A percentile compares a stretch with the other conserved stretches of the same genome.
These are phyloP conservation scores for Conopomorpha cramerella DNA, from an alignment of 1,140 invertebrate genomes.

Conservation along the genomic window DNA sequence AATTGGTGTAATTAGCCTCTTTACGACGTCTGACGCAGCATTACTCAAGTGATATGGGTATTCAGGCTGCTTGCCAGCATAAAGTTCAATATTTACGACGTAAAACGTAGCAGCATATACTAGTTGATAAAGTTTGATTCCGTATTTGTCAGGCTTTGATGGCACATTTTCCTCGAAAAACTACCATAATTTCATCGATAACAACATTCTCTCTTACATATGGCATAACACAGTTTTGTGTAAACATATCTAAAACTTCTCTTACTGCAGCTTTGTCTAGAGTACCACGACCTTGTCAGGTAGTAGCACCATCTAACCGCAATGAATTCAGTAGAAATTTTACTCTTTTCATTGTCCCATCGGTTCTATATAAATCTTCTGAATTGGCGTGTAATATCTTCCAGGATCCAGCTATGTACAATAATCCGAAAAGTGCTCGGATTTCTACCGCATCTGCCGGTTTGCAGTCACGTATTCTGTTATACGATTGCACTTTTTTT, in stretches of 20 bases:
- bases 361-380: conserved; percentile 1
- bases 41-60: conserved; percentile 16
- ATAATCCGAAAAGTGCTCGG: conserved; percentile 8
- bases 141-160: conserved; percentile 45
- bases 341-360: conserved; percentile 3
- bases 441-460: conserved; percentile 12
- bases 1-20: conserved; percentile 25
- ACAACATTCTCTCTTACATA: conserved; percentile 12
- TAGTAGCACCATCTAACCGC: conserved; percentile 18
- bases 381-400: not conserved
- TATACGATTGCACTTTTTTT: conserved; percentile 12
- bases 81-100: conserved; percentile 11
- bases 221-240: conserved; percentile 14
- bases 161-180: conserved; percentile 28
- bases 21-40: conserved; percentile 21
- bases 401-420: conserved; percentile 1
- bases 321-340: too few relatives aligned
- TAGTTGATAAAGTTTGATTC: conserved; percentile 39
- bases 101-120: conserved; percentile 16
- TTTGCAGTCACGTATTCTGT: conserved; percentile 13
- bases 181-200: conserved; percentile 31
- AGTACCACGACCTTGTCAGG: conserved; percentile 16
- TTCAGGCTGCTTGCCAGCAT: conserved; percentile 21
- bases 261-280: conserved; percentile 29
- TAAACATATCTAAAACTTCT: conserved; percentile 24